A percentile compares a stretch with the other conserved stretches of the same genome.
Conservation (phyloP, 2,797 vertebrate species). For the Molossus alvarezi region DNA sequence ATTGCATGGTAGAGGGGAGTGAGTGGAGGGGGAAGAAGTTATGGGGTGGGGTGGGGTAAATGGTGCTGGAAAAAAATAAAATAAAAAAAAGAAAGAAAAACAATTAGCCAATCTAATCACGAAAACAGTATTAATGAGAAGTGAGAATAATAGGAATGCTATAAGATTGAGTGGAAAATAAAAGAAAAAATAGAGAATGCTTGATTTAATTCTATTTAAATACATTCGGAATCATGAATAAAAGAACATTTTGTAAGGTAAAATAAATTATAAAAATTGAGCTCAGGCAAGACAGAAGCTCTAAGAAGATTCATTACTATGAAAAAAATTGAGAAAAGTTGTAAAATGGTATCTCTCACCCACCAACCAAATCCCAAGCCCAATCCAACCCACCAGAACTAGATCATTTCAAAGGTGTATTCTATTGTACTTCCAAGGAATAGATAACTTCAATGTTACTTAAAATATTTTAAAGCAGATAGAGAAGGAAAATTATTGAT, state of each 20-base stretch:
- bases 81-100: no score
- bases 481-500: background rate
- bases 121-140: no score
- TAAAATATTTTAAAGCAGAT: background rate
- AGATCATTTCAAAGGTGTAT: conserved; percentile 24
- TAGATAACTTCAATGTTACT: background rate
- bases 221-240: conserved; percentile 32
- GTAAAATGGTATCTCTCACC: background rate
- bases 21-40: no score
- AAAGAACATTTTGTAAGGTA: background rate
- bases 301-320: background rate
- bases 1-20: no score
- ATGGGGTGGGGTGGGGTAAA: no score
- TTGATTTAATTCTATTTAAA: conserved; percentile 24
- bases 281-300: conserved; percentile 31
- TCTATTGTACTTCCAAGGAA: background rate
- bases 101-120: no score
- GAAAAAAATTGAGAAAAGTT: conserved; percentile 46
- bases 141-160: no score
- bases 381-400: background rate
- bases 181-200: background rate
- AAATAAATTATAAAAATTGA: conserved; percentile 36
- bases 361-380: background rate
- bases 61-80: no score
- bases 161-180: background rate